Percentiles rank a stretch among this genome's conserved stretches.
Evolutionary conservation across 2,113 vertebrate genomes (phyloP).

Genomic region (Salminus brasiliensis): DNA sequence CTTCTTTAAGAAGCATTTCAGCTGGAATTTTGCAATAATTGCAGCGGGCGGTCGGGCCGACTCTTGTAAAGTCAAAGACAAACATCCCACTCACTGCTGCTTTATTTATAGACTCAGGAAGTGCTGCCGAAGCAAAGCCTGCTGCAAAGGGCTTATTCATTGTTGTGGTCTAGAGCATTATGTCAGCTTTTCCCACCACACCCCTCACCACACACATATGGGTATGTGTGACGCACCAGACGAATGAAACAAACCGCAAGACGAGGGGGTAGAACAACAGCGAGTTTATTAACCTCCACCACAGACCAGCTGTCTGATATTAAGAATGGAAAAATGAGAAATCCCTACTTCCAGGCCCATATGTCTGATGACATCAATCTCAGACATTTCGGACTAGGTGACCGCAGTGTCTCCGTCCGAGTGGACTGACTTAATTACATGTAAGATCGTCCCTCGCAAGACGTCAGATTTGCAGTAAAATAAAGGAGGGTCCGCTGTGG

Average conservation of each 20-base stretch:
- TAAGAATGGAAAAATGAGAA: not conserved
- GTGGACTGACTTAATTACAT: conserved; percentile 1
- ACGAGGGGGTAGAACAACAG: conserved; percentile 13
- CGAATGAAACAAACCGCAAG: not conserved
- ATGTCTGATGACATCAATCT: not conserved
- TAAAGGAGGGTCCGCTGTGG: too few relatives aligned
- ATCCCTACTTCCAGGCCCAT: not conserved
- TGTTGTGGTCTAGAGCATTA: conserved; percentile 11
- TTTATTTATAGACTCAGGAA: conserved; percentile 9
- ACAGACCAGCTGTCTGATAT: not conserved
- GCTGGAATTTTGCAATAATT: not conserved
- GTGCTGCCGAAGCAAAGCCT: not conserved
- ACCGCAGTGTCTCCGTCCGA: not conserved
- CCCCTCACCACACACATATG: not conserved
- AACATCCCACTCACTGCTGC: not conserved
- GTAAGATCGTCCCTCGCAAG: not conserved
- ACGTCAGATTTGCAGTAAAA: too few relatives aligned
- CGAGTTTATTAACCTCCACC: not conserved
- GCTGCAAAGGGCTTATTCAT: not conserved
- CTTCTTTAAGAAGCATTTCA: not conserved
- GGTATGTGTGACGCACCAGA: not conserved
- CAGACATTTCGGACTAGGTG: not conserved
- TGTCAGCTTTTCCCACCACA: not conserved
- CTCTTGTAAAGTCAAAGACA: not conserved
- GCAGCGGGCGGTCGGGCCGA: not conserved